Evolutionary conservation across 2,888 invertebrate species (phyloP), one percentile per base, ranked within the genome.

Genomic region (Diadegma fenestrale): DNA sequence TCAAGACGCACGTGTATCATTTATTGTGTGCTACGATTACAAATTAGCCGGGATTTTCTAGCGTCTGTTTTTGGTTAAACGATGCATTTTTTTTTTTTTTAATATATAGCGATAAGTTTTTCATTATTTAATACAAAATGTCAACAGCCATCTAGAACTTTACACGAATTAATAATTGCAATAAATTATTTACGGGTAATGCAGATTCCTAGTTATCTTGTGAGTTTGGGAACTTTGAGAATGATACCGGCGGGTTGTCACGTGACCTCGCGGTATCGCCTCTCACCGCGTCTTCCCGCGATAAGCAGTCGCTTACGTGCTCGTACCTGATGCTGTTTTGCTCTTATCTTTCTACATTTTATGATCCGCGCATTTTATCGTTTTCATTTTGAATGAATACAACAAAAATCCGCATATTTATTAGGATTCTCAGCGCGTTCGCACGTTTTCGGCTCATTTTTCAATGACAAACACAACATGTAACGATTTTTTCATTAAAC

Each of bases 11-110:
- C 14, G n/a, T 58, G 58, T 58, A 26, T 58, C 14, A 26, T 12
- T 58, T n/a, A n/a, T n/a, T 26, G 58, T 58, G 26, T 58, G 58
- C 58, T 14, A 6, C 26, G 58, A 58, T 26, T 58, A 58, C 58
- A 26, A 58, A 58, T 26, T 14, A 58, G 14, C 22, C 58, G 58
- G 6, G 58, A 26, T 58, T 58, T 58, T 58, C 26, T 5, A 26
- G 58, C 58, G 26, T 26, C 26, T 54, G 12, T 22, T 10, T 48
- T 19, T 22, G 3, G 22, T 12, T 22, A 4, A 26, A 12, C 54
- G 17, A n/a, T 19, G 6, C 19, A 26, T 26, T 3, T 26, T 26
- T 58, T 5, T 26, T 58, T 58, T 26, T 54, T 0, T n/a, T n/a
- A n/a, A n/a, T n/a, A n/a, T 26, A 54, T 14, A 17, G 45, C 51